Percentiles rank a stretch among this genome's conserved stretches.
Evolutionary conservation across 2,113 vertebrate genomes (phyloP).

Genomic region (Shinisaurus crocodilurus): DNA sequence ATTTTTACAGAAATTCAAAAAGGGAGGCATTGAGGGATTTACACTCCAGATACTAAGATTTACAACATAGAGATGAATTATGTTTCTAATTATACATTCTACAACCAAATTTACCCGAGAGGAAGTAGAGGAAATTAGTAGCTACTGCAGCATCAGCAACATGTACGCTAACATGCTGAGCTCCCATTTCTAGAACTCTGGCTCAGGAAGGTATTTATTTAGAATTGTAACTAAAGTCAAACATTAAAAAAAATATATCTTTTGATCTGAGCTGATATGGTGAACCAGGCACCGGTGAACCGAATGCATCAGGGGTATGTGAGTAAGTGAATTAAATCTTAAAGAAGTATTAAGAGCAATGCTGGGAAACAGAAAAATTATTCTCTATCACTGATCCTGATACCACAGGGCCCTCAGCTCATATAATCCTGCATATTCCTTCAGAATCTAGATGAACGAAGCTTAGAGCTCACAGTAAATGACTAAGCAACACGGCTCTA

Average conservation of each 20-base stretch:
- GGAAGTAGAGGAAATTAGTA: constrained; percentile 38
- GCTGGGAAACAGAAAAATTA: not conserved
- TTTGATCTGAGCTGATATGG: not conserved
- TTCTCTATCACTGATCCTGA: not conserved
- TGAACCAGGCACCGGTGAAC: not conserved
- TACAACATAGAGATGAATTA: constrained; percentile 14
- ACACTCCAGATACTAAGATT: constrained; percentile 38
- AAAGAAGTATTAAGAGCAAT: not conserved
- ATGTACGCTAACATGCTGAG: not conserved
- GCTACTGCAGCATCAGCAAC: constrained; percentile 13
- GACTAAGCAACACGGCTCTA: constrained; percentile 48
- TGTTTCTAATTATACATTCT: constrained; percentile 40
- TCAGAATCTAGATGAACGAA: not conserved
- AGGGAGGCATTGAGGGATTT: constrained; percentile 22
- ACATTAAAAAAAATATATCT: not conserved
- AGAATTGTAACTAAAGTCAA: not conserved
- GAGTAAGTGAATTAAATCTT: not conserved
- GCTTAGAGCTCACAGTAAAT: constrained; percentile 41
- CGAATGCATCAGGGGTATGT: not conserved
- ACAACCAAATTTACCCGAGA: constrained; percentile 45
- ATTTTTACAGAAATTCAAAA: constrained; percentile 44
- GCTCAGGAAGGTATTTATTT: not conserved
- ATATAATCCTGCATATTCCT: not conserved
- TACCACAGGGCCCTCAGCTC: no score
- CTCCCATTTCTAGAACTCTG: not conserved